phyloP scores from a whole-genome alignment of 2,888 invertebrate genomes.

The Meiosimyza decipiens region DNA sequence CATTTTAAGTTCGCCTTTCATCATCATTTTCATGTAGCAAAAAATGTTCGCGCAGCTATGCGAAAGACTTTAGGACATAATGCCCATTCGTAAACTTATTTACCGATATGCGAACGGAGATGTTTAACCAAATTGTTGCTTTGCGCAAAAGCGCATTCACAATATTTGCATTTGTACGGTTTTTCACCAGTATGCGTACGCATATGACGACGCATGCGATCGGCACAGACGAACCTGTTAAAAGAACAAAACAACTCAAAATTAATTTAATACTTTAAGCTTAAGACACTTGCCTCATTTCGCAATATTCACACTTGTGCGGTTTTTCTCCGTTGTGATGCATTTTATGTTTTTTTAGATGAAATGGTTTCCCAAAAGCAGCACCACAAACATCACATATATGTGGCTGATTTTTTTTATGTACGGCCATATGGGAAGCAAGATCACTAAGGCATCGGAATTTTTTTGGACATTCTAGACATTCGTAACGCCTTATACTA shows the following conservation, averaged over 20 bases:
- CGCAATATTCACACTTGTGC: conserved; percentile 52
- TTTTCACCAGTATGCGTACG: conserved; percentile 70
- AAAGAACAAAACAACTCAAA: not conserved
- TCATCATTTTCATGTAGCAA: conserved; percentile 46
- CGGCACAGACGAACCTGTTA: conserved; percentile 69
- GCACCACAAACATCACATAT: conserved; percentile 74
- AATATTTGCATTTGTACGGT: conserved; percentile 49
- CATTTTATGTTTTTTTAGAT: conserved; percentile 73
- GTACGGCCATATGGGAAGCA: conserved; percentile 68
- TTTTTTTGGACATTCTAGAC: conserved; percentile 70
- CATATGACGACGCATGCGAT: conserved; percentile 70
- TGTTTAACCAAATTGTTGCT: conserved; percentile 60
- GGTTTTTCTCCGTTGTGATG: conserved; percentile 72
- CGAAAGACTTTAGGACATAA: conserved; percentile 51
- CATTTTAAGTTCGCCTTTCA: conserved; percentile 40
- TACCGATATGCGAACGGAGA: conserved; percentile 69
- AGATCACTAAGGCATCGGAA: conserved; percentile 71
- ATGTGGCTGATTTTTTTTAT: conserved; percentile 71
- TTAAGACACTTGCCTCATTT: conserved; percentile 48
- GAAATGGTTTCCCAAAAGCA: conserved; percentile 69
- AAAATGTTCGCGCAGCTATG: conserved; percentile 46
- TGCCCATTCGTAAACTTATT: conserved; percentile 70
- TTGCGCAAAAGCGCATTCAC: conserved; percentile 49
- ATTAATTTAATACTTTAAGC: not conserved
- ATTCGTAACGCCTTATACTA: conserved; percentile 69